Conservation (phyloP, 2,113 vertebrate genomes). For the Psilopogon haemacephalus region DNA sequence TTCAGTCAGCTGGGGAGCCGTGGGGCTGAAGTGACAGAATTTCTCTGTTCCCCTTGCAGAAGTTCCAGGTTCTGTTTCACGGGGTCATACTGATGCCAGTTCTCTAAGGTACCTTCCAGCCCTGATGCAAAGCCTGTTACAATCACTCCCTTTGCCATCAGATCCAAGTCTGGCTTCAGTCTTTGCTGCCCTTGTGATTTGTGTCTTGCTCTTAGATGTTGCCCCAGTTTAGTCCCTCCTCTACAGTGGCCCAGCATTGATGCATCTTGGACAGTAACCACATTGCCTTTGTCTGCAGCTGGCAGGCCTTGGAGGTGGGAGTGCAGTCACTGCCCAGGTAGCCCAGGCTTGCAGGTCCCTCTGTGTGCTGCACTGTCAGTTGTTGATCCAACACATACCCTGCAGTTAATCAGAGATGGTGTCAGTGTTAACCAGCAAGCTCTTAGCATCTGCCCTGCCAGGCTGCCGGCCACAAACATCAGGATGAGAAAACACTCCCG, state of each 20-base stretch:
- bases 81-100: neutral
- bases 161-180: neutral
- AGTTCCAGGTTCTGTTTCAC: neutral
- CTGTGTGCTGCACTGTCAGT: neutral
- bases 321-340: neutral
- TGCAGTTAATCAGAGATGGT: neutral
- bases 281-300: neutral
- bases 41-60: neutral
- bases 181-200: neutral
- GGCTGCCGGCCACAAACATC: neutral
- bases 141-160: neutral
- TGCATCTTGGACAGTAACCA: neutral
- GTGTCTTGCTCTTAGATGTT: neutral
- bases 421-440: neutral
- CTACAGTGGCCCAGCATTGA: neutral
- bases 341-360: neutral
- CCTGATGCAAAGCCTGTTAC: neutral
- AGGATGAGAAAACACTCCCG: neutral
- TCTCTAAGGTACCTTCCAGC: neutral
- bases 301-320: neutral
- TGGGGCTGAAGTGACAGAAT: neutral
- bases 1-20: neutral
- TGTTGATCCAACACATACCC: neutral
- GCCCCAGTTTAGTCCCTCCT: neutral
- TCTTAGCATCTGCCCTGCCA: neutral